Conservation (phyloP, 2,888 invertebrate species). For the Pandemis corylana region DNA sequence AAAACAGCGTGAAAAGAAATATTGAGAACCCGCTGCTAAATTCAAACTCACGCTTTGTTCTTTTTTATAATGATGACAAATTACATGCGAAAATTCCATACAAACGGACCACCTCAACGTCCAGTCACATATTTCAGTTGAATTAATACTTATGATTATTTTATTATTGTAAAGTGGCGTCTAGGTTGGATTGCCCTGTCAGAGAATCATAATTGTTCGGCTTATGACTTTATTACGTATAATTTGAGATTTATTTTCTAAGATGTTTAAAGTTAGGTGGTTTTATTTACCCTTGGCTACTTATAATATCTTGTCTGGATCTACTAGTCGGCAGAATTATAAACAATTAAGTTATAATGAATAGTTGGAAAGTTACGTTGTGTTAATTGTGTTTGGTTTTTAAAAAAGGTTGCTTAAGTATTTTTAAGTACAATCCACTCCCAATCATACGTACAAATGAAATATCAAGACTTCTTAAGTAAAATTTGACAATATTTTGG, state of each 20-base stretch:
- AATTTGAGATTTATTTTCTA: conserved; percentile 59
- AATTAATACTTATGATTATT: conserved; percentile 67
- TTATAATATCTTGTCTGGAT: background rate
- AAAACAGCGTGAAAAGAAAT: too few species aligned
- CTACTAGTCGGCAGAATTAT: background rate
- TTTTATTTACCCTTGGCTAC: background rate
- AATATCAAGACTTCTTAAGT: too few species aligned
- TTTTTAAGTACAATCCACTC: too few species aligned
- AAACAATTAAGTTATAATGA: background rate
- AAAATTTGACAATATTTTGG: too few species aligned
- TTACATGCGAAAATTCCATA: conserved; percentile 31
- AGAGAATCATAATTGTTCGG: conserved; percentile 57
- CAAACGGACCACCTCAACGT: conserved; percentile 27
- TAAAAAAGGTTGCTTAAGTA: too few species aligned
- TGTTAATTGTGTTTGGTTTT: background rate
- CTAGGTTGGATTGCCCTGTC: conserved; percentile 55
- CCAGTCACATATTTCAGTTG: conserved; percentile 52
- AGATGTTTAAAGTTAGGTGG: conserved; percentile 12
- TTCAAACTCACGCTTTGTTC: background rate
- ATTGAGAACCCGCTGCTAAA: background rate
- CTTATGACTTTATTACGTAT: conserved; percentile 70
- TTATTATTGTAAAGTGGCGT: conserved; percentile 57
- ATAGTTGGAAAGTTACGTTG: background rate
- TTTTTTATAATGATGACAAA: conserved; percentile 25
- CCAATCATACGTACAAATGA: too few species aligned